Evolutionary conservation across 2,113 vertebrate genomes (phyloP).

Genomic region (Coptodon bakossiorum): DNA sequence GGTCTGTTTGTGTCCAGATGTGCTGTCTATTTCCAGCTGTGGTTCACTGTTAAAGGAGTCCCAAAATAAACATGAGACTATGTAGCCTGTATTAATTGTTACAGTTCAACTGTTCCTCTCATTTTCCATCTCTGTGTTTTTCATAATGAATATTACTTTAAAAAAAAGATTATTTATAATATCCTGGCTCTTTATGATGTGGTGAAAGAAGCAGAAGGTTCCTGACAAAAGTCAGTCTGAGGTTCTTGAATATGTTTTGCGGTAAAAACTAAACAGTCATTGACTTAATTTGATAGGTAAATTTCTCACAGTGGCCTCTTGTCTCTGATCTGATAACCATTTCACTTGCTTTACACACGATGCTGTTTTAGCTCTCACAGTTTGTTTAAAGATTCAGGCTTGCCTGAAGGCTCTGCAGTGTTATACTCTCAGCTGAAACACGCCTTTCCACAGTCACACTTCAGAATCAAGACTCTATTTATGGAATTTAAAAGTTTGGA

Average conservation of each 20-base stretch:
- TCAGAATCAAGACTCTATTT: not conserved
- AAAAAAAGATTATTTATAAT: not conserved
- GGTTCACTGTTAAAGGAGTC: not conserved
- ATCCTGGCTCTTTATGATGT: not conserved
- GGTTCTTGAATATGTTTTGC: not conserved
- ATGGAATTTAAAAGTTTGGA: not conserved
- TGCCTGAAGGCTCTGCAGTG: not conserved
- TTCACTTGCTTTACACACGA: not conserved
- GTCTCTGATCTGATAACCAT: not conserved
- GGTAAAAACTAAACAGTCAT: not conserved
- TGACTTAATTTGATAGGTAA: not conserved
- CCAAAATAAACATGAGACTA: not conserved
- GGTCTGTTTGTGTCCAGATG: not conserved
- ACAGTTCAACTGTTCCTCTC: not conserved
- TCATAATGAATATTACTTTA: accelerated
- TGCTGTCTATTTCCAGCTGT: not conserved
- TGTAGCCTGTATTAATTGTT: not conserved
- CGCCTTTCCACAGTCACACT: not conserved
- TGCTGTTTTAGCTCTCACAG: not conserved
- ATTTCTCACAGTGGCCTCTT: no score
- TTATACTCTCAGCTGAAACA: not conserved
- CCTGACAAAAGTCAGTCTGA: no score
- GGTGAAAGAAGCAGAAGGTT: no score
- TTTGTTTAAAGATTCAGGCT: not conserved
- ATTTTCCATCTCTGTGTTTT: not conserved